Conservation (phyloP, 1,140 invertebrate genomes). For the Caerostris darwini region DNA sequence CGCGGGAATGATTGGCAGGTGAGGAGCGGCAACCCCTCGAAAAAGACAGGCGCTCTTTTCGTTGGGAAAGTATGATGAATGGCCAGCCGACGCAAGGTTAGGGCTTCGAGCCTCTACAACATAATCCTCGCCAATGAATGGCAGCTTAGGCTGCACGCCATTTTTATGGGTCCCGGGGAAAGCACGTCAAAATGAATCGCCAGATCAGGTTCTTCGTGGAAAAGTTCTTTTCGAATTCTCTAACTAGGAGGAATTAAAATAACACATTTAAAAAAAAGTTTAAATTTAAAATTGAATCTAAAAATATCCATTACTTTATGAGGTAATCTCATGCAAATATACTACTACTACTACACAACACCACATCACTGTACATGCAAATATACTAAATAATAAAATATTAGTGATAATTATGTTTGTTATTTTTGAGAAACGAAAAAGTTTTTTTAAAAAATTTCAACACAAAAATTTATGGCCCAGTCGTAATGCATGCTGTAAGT, state of each 20-base stretch:
- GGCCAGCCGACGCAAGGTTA: constrained; percentile 74
- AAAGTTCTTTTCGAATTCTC: background rate
- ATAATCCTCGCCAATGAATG: constrained; percentile 77
- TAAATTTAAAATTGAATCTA: too few relatives aligned
- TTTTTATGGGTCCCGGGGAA: constrained; percentile 63
- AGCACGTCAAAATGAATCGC: constrained; percentile 16
- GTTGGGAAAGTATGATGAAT: constrained; percentile 77
- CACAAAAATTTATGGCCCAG: too few relatives aligned
- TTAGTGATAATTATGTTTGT: too few relatives aligned
- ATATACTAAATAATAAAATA: too few relatives aligned
- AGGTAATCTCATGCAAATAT: too few relatives aligned
- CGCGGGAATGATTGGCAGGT: constrained; percentile 59
- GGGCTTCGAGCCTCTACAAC: constrained; percentile 73
- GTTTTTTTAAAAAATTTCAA: too few relatives aligned
- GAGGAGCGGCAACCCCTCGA: constrained; percentile 51
- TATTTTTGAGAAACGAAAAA: too few relatives aligned
- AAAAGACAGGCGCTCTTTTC: constrained; percentile 78
- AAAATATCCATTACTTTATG: too few relatives aligned
- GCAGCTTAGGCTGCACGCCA: constrained; percentile 74
- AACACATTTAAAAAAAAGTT: too few relatives aligned
- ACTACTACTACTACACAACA: too few relatives aligned
- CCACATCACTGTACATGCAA: too few relatives aligned
- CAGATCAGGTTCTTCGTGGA: background rate
- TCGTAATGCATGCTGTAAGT: too few relatives aligned
- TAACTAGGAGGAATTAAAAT: background rate